Evolutionary conservation across 1,140 invertebrate genomes (phyloP), one percentile per base, ranked within the genome.

Genomic region (Megathymus violae): DNA sequence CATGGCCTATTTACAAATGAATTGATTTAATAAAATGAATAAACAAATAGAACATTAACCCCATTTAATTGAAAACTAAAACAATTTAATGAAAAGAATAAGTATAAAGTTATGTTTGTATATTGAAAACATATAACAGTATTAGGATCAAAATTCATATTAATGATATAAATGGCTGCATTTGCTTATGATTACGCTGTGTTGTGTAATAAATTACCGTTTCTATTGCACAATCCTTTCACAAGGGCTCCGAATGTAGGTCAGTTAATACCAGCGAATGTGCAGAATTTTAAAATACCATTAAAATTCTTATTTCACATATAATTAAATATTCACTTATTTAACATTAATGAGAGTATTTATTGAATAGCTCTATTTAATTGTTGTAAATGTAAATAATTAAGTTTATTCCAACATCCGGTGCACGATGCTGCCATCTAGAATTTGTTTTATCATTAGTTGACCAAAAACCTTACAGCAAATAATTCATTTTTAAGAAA

Each of bases 211-310:
- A 89, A 91, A 91, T 91, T 85, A 87, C 88, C 88, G 88, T 89
- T 91, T 91, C 86, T 88, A 86, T 91, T 91, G 86, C 88, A 89
- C 86, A 91, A 91, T 91, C 85, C 86, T 91, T 91, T 91, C 88
- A 89, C 88, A 91, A 91, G 88, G 86, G 86, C 88, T 89, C 76
- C 69, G 71, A 87, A 91, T 86, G 82, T 91, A 89, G 88, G 88
- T 91, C 88, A 91, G 86, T 91, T 83, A 86, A 80, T 82, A 82
- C 72, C 74, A 86, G 74, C 80, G 71, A 82, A n/a, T n/a, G n/a
- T n/a, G n/a, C n/a, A n/a, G n/a, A n/a, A n/a, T n/a, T n/a, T n/a
- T n/a, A n/a, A n/a, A n/a, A n/a, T n/a, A n/a, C n/a, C n/a, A n/a
- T n/a, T n/a, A n/a, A n/a, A n/a, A n/a, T n/a, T n/a, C n/a, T n/a